phyloP scores from a whole-genome alignment of 2,888 invertebrate genomes.

The Hirtodrosophila confusa region DNA sequence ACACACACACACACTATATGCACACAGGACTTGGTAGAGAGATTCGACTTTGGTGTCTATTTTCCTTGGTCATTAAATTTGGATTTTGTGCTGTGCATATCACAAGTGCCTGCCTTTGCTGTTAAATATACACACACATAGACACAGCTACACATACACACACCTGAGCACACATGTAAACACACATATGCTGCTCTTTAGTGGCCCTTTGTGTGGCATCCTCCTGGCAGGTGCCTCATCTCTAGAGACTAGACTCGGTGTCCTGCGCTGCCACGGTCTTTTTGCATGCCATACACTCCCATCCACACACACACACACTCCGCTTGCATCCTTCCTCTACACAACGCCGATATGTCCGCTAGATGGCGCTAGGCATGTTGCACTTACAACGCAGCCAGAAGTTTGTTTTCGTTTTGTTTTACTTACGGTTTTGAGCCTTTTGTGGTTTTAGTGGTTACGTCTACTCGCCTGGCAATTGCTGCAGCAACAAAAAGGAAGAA shows the following conservation, averaged over 20 bases:
- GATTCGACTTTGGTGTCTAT: constrained; percentile 63
- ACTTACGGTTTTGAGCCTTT: constrained; percentile 65
- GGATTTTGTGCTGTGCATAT: constrained; percentile 73
- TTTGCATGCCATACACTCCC: constrained; percentile 49
- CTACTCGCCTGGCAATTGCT: constrained; percentile 31
- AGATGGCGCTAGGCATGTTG: constrained; percentile 27
- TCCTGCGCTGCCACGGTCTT: constrained; percentile 31
- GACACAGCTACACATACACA: constrained; percentile 8
- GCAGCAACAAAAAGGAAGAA: constrained; percentile 12
- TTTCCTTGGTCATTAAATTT: constrained; percentile 78
- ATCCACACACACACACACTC: constrained; percentile 5
- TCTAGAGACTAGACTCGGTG: constrained; percentile 12
- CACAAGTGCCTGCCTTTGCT: constrained; percentile 72
- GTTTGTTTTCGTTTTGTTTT: constrained; percentile 58
- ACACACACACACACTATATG: constrained; percentile 8
- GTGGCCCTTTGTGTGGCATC: constrained; percentile 58
- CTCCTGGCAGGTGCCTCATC: constrained; percentile 11
- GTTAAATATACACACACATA: constrained; percentile 55
- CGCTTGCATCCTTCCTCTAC: constrained; percentile 21
- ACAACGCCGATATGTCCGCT: constrained; percentile 41
- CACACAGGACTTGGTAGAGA: constrained; percentile 15
- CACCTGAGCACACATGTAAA: constrained; percentile 30
- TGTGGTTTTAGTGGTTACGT: constrained; percentile 51
- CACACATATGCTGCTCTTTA: constrained; percentile 50
- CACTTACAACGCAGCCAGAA: constrained; percentile 7